A percentile compares a stretch with the other conserved stretches of the same genome.
Evolutionary conservation across 2,888 invertebrate genomes (phyloP).

Genomic region (Octonoba sinensis): DNA sequence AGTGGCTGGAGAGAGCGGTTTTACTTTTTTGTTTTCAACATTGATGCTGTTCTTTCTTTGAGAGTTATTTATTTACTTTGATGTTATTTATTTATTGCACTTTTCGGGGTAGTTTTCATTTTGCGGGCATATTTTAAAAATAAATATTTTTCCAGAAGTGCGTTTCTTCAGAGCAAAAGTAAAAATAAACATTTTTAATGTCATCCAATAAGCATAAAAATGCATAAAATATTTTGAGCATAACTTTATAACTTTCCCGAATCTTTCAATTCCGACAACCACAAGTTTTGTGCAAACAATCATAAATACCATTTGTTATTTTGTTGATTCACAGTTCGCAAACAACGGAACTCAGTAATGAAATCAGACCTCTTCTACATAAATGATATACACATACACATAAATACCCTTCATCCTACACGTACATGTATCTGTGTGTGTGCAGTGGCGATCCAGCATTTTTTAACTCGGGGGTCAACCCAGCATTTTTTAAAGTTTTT

Average conservation of each 20-base stretch:
- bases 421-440: too few species aligned
- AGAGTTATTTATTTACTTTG: slow-evolving; percentile 27
- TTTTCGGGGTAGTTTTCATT: slow-evolving; percentile 29
- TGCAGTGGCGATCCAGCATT: background rate
- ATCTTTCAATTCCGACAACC: too few species aligned
- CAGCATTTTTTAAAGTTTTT: slow-evolving; percentile 12
- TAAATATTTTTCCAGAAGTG: slow-evolving; percentile 1
- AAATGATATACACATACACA: background rate
- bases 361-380: too few species aligned
- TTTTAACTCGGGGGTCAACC: background rate
- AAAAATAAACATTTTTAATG: slow-evolving; percentile 31
- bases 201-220: background rate
- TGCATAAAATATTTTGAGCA: too few species aligned
- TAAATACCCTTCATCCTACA: background rate
- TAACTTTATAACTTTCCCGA: too few species aligned
- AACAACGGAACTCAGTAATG: too few species aligned
- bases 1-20: slow-evolving; percentile 22
- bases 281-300: too few species aligned
- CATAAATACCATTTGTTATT: too few species aligned
- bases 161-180: background rate
- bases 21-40: slow-evolving; percentile 27
- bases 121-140: slow-evolving; percentile 12
- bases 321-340: too few species aligned
- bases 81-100: slow-evolving; percentile 50
- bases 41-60: slow-evolving; percentile 15